Evolutionary conservation across 2,113 vertebrate species (phyloP).

Genomic region (Pampusana beccarii): DNA sequence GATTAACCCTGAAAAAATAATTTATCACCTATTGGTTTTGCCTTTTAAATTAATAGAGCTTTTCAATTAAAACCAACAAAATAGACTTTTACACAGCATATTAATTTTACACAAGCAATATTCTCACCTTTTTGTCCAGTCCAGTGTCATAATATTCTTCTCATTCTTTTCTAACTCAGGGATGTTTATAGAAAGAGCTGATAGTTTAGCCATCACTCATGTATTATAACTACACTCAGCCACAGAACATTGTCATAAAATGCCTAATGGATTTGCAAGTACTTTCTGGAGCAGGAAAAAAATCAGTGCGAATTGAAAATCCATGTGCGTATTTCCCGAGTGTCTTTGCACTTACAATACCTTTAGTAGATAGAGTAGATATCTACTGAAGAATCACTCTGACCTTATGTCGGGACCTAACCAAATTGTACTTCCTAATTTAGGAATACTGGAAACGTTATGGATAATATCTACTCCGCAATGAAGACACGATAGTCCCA

Average conservation of each 20-base stretch:
- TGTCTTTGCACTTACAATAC: not conserved
- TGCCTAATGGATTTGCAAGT: not conserved
- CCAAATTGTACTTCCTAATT: not conserved
- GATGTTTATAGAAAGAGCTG: not conserved
- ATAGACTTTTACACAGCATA: not conserved
- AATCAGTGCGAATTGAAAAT: not conserved
- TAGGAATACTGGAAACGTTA: not conserved
- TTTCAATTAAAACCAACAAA: slow-evolving; percentile 23
- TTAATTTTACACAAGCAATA: slow-evolving; percentile 20
- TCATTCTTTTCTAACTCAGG: not conserved
- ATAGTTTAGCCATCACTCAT: not conserved
- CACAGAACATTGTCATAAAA: not conserved
- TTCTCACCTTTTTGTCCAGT: not conserved
- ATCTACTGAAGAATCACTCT: not conserved
- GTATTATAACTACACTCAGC: not conserved
- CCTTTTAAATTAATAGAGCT: slow-evolving; percentile 16
- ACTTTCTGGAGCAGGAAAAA: not conserved
- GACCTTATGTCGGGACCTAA: not conserved
- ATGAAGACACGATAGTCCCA: not conserved
- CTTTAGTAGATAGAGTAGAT: not conserved
- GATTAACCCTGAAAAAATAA: slow-evolving; percentile 24
- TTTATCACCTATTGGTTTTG: not conserved
- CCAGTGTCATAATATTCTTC: not conserved
- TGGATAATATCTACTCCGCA: not conserved
- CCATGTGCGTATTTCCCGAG: not conserved